phyloP scores from a whole-genome alignment of 1,140 invertebrate species.

The Lysiphlebus fabarum region DNA sequence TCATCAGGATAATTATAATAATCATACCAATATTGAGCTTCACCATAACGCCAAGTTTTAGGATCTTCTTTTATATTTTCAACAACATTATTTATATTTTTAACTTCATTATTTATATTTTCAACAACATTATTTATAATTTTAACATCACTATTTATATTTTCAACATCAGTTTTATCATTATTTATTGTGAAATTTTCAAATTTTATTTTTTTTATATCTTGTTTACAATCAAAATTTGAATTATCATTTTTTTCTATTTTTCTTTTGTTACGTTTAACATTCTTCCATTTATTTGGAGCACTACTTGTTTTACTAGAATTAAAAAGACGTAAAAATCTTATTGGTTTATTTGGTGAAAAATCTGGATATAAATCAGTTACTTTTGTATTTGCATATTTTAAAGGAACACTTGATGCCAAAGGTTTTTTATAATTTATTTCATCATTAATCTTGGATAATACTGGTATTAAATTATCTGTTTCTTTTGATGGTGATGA shows the following conservation, averaged over 20 bases:
- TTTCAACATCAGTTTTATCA: slow-evolving; percentile 57
- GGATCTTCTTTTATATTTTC: too few relatives aligned
- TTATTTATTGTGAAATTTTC: slow-evolving; percentile 62
- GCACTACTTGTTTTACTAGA: slow-evolving; percentile 85
- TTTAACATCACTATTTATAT: slow-evolving; percentile 61
- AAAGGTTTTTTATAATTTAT: slow-evolving; percentile 84
- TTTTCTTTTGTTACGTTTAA: slow-evolving; percentile 66
- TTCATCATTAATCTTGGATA: slow-evolving; percentile 45
- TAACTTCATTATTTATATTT: slow-evolving; percentile 60
- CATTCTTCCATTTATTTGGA: slow-evolving; percentile 88
- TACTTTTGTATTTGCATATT: slow-evolving; percentile 88
- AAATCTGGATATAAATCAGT: slow-evolving; percentile 92
- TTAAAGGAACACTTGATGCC: slow-evolving; percentile 91
- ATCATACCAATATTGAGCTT: slow-evolving; percentile 96
- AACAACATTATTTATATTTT: slow-evolving; percentile 58
- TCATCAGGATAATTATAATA: slow-evolving; percentile 90
- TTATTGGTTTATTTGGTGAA: slow-evolving; percentile 80
- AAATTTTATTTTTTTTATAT: slow-evolving; percentile 57
- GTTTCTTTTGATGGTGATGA: too few relatives aligned
- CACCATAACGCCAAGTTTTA: slow-evolving; percentile 84
- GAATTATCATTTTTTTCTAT: slow-evolving; percentile 65
- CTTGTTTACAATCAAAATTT: slow-evolving; percentile 68
- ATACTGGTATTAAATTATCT: slow-evolving; percentile 34
- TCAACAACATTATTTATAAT: slow-evolving; percentile 68
- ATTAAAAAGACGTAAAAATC: slow-evolving; percentile 91